Evolutionary conservation across 2,888 invertebrate genomes (phyloP).

Genomic region (Sialis fuliginosa): DNA sequence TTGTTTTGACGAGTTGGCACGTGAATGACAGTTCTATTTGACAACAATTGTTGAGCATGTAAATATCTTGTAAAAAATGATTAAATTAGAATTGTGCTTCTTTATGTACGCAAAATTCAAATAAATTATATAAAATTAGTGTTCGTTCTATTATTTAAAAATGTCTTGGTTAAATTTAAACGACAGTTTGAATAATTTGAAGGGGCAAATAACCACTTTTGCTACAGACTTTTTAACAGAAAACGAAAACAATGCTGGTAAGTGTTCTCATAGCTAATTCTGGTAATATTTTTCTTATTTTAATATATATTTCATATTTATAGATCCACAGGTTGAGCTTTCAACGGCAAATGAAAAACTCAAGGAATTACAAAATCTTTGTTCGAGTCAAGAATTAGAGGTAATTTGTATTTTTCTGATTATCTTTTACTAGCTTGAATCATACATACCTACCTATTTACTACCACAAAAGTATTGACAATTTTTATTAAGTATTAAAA

Average conservation of each 20-base stretch:
- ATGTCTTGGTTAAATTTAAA: constrained; percentile 57
- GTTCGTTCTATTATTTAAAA: constrained; percentile 11
- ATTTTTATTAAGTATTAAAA: too few relatives aligned
- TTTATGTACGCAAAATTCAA: neutral
- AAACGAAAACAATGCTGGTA: constrained; percentile 40
- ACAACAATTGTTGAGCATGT: too few relatives aligned
- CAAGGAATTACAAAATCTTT: constrained; percentile 35
- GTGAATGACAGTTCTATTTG: neutral
- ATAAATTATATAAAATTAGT: neutral
- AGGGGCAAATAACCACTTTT: constrained; percentile 75
- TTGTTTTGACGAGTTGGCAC: constrained; percentile 1
- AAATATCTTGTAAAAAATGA: neutral
- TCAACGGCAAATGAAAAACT: constrained; percentile 21
- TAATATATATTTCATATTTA: neutral
- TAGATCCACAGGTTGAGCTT: constrained; percentile 11
- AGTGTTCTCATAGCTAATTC: neutral
- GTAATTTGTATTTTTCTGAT: constrained; percentile 22
- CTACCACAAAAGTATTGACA: too few relatives aligned
- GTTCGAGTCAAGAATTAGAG: constrained; percentile 40
- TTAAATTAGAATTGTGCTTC: neutral
- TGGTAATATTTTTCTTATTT: neutral
- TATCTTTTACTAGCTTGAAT: too few relatives aligned
- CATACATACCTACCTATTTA: too few relatives aligned
- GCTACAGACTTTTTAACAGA: constrained; percentile 81
- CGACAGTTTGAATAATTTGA: constrained; percentile 48